A percentile compares a stretch with the other conserved stretches of the same genome.
Conservation (phyloP, 2,888 invertebrate genomes). For the Drosophila affinis region DNA sequence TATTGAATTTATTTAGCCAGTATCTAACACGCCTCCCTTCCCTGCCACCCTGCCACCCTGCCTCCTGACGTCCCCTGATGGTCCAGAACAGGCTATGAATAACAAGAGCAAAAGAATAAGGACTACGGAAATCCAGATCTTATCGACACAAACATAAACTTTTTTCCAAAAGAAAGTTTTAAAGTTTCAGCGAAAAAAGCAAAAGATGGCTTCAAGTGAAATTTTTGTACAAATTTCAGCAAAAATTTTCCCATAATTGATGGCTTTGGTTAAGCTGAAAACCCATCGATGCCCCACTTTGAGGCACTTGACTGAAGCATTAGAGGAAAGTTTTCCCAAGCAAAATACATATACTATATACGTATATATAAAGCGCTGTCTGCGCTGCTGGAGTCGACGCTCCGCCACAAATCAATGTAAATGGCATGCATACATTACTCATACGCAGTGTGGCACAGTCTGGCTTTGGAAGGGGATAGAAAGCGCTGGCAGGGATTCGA, state of each 20-base stretch:
- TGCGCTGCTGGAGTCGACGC: conserved; percentile 16
- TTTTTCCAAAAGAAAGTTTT: conserved; percentile 26
- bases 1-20: conserved; percentile 33
- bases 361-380: conserved; percentile 7
- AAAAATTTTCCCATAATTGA: conserved; percentile 40
- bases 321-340: conserved; percentile 40
- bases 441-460: conserved; percentile 57
- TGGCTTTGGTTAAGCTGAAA: conserved; percentile 44
- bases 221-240: conserved; percentile 34
- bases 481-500: conserved; percentile 24
- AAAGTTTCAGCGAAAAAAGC: conserved; percentile 32
- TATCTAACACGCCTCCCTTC: conserved; percentile 9
- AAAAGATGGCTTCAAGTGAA: conserved; percentile 32
- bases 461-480: not conserved
- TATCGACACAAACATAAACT: conserved; percentile 45
- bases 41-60: too few relatives aligned
- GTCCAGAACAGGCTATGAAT: conserved; percentile 4
- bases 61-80: not conserved
- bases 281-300: conserved; percentile 44
- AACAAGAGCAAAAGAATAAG: conserved; percentile 1
- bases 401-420: conserved; percentile 69
- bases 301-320: conserved; percentile 42
- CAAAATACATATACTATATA: not conserved
- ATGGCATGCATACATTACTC: conserved; percentile 72
- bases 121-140: conserved; percentile 31